These are phyloP conservation scores for Melanerpes aurifrons DNA, from an alignment of 2,113 vertebrate species.

Conservation along the genomic window DNA sequence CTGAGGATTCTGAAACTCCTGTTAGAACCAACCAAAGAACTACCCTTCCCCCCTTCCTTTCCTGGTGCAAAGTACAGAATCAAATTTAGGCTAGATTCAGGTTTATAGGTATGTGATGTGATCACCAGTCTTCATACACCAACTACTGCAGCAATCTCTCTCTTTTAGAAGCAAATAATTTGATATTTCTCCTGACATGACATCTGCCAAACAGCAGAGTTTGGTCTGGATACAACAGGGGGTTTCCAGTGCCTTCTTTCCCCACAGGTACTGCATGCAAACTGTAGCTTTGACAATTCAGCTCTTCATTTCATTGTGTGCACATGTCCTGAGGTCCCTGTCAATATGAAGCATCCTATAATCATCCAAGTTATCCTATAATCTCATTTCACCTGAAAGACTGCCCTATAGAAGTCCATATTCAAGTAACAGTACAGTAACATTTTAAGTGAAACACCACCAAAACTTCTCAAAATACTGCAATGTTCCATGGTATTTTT, in stretches of 20 bases:
- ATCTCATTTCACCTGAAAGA: neutral
- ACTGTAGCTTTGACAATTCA: neutral
- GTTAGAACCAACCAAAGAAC: neutral
- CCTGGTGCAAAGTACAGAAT: neutral
- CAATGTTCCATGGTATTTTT: neutral
- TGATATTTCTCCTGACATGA: fast-evolving
- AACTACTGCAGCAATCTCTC: neutral
- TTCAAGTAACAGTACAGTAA: neutral
- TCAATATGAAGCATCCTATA: neutral
- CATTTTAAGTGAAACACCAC: neutral
- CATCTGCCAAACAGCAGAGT: neutral
- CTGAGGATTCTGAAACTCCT: neutral
- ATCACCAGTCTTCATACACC: neutral
- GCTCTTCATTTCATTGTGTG: neutral
- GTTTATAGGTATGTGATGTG: neutral
- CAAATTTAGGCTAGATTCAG: neutral
- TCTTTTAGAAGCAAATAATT: neutral
- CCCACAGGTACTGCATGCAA: neutral
- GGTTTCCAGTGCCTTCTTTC: no score
- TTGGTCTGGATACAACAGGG: neutral
- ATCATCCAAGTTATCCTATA: neutral
- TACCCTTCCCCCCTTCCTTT: fast-evolving
- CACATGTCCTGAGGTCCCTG: neutral
- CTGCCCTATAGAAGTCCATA: neutral
- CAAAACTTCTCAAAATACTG: neutral